Base-by-base conservation (phyloP, 2,797 vertebrate species). In the Myotis daubentonii region DNA sequence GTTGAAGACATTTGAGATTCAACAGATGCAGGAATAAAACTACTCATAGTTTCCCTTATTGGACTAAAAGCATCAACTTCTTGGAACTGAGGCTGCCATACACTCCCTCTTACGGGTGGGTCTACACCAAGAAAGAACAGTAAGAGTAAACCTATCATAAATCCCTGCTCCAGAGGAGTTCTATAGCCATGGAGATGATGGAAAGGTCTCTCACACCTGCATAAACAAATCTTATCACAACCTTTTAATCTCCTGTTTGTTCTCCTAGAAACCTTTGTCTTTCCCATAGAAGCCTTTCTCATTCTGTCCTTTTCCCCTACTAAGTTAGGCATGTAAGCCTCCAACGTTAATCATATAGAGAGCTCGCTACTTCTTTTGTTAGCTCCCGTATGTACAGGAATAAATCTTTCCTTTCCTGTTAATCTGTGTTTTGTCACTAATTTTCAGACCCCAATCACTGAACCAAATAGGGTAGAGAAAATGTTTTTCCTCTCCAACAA, bases 211-310 rank as follows among this genome's bases (percentile, higher is more conserved):
- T 71, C 22, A 12, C 28, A 65, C 80, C 72, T 89, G 53, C n/a
- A 68, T 51, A 89, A 84, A 62, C 80, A 71, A 84, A 89, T 66
- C 49, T 78, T 84, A 44, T 71, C 80, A 71, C 80, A 79, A 28
- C 57, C 74, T 89, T 89, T 82, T 33, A n/a, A 84, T 70, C 72
- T 89, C 30, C 33, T 49, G 30, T 79, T 78, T 85, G 53, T 53
- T 79, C 87, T 83, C 38, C 49, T 51, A 78, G 47, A 89, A 78
- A 30, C 8, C 16, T 70, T 80, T 70, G 44, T 36, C 51, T 72
- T 75, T 84, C 15, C 20, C 33, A 78, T 28, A 28, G 55, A 84
- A 89, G 19, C n/a, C 76, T 91, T 65, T 41, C 62, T 41, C 62
- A 78, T 71, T 51, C 65, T 15, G 22, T 84, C 51, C 68, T 47